phyloP scores from a whole-genome alignment of 2,888 invertebrate genomes.

The Atethmia centrago region DNA sequence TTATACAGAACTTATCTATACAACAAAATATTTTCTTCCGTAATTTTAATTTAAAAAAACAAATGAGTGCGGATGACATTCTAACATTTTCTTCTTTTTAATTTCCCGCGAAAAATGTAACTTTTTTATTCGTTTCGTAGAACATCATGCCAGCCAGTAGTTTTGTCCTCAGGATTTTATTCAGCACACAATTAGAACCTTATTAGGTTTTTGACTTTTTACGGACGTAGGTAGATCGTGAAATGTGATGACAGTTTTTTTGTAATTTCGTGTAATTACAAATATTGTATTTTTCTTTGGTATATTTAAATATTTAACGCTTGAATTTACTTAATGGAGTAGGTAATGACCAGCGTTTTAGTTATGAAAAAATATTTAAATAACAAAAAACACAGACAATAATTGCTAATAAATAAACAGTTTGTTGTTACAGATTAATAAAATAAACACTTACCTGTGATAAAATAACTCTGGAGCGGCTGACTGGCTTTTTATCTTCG shows the following conservation, averaged over 20 bases:
- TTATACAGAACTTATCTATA: not conserved
- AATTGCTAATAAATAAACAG: not conserved
- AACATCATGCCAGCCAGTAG: not conserved
- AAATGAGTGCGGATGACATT: not conserved
- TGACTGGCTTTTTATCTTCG: conserved; percentile 48
- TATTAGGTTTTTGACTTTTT: not conserved
- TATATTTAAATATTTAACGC: not conserved
- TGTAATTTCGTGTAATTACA: not conserved
- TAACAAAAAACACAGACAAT: not conserved
- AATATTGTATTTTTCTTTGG: too few species aligned
- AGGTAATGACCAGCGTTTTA: not conserved
- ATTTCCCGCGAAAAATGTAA: not conserved
- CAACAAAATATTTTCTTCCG: not conserved
- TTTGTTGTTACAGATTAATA: not conserved
- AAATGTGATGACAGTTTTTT: not conserved
- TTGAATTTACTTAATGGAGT: not conserved
- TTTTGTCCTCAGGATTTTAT: not conserved
- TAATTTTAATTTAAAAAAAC: not conserved
- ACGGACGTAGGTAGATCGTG: not conserved
- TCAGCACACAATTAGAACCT: not conserved
- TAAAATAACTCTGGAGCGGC: conserved; percentile 59
- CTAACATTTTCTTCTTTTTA: not conserved
- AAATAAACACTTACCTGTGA: conserved; percentile 63
- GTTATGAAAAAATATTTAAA: not conserved
- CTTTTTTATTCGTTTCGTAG: not conserved